A percentile compares a stretch with the other conserved stretches of the same genome.
These are phyloP conservation scores for Sturnira hondurensis DNA, from an alignment of 2,113 vertebrate species.

Conservation along the genomic window DNA sequence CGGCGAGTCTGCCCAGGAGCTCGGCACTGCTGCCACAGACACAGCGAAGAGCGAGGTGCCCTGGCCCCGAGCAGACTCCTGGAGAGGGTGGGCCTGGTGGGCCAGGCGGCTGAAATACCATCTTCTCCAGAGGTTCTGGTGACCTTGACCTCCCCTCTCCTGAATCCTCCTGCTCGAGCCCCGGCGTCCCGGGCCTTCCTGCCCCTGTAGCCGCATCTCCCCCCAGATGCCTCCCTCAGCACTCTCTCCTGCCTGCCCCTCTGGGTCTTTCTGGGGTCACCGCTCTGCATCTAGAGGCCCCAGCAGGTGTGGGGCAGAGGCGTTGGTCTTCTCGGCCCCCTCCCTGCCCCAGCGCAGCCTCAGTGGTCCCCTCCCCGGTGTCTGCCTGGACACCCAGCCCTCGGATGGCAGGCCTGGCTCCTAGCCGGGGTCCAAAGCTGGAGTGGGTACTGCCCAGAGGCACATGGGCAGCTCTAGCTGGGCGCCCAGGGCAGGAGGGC, in stretches of 20 bases:
- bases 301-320: not conserved
- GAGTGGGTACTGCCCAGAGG: not conserved
- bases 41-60: rapidly evolving
- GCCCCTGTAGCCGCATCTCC: too few relatives aligned
- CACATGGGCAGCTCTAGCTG: rapidly evolving
- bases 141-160: rapidly evolving
- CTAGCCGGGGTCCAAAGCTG: not conserved
- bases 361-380: not conserved
- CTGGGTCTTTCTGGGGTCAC: not conserved
- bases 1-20: not conserved
- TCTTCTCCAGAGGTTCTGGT: not conserved
- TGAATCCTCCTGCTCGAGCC: rapidly evolving
- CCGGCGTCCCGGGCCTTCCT: rapidly evolving
- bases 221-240: not conserved
- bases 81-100: not conserved
- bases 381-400: not conserved
- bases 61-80: not conserved
- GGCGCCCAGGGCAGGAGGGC: not conserved
- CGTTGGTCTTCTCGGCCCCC: rapidly evolving
- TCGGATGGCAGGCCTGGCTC: rapidly evolving
- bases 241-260: rapidly evolving
- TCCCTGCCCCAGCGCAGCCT: not conserved
- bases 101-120: rapidly evolving
- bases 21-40: rapidly evolving
- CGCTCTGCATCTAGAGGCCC: not conserved